phyloP scores from a whole-genome alignment of 2,797 vertebrate species.

The Mus caroli region DNA sequence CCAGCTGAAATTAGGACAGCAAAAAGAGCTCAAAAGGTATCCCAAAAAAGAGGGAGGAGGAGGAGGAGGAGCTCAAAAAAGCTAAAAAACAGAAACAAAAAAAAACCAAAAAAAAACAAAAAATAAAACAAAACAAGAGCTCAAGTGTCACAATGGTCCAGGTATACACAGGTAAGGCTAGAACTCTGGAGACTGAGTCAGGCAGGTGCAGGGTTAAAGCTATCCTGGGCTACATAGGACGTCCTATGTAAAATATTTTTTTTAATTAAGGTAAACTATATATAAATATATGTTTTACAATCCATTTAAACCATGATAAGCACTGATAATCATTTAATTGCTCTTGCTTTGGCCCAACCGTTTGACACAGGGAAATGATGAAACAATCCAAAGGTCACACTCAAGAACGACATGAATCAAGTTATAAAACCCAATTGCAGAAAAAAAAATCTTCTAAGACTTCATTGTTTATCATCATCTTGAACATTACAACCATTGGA shows the following conservation, averaged over 20 bases:
- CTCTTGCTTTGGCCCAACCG: constrained; percentile 12
- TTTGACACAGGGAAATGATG: neutral
- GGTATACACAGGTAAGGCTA: neutral
- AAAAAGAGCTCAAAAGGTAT: constrained; percentile 29
- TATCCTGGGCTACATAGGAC: neutral
- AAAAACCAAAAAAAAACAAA: too few species aligned
- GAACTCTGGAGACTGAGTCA: neutral
- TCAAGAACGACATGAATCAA: neutral
- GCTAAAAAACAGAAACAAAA: too few species aligned
- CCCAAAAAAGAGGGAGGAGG: too few species aligned
- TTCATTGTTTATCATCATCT: neutral
- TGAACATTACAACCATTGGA: constrained; percentile 22
- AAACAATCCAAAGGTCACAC: neutral
- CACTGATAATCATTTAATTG: neutral
- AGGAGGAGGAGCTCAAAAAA: too few species aligned
- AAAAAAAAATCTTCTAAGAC: neutral
- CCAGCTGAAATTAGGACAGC: constrained; percentile 28
- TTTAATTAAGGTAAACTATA: neutral
- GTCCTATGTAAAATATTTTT: neutral
- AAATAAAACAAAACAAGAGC: neutral
- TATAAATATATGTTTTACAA: neutral
- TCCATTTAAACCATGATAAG: neutral
- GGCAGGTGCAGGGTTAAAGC: neutral
- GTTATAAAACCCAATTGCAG: neutral
- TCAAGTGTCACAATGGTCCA: neutral